A percentile compares a stretch with the other conserved stretches of the same genome.
Conservation (phyloP, 1,140 invertebrate genomes). For the Schlechtendalia chinensis region DNA sequence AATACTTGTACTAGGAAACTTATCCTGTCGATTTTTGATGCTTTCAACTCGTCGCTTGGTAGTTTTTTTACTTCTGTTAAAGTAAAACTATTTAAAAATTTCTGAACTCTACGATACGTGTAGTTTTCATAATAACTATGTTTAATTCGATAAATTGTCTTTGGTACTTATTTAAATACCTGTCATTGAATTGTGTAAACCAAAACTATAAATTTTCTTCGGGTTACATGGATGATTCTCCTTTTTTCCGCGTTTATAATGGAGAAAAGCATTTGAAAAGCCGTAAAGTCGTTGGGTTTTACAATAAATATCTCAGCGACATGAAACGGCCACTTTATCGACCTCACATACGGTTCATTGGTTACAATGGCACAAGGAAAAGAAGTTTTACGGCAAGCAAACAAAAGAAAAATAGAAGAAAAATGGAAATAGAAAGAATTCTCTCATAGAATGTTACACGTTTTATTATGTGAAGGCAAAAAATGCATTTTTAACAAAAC, state of each 20-base stretch:
- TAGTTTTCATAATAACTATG: no score
- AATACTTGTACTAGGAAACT: no score
- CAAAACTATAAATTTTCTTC: neutral
- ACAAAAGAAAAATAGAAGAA: slow-evolving; percentile 1
- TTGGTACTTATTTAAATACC: neutral
- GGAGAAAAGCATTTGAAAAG: neutral
- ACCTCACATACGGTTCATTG: neutral
- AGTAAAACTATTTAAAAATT: no score
- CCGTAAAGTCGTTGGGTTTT: neutral
- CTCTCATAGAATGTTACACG: neutral
- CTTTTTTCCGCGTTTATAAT: neutral
- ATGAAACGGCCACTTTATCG: neutral
- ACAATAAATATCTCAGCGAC: slow-evolving; percentile 7
- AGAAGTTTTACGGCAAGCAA: neutral
- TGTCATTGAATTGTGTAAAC: neutral
- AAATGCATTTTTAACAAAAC: no score
- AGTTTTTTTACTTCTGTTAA: no score
- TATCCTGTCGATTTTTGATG: no score
- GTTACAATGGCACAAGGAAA: neutral
- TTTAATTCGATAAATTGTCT: neutral
- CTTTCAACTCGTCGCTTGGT: no score
- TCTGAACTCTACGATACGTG: no score
- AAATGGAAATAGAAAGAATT: neutral
- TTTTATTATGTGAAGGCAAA: no score
- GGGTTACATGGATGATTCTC: neutral